Conservation (phyloP, 1,140 invertebrate genomes). For the Coboldia fuscipes region DNA sequence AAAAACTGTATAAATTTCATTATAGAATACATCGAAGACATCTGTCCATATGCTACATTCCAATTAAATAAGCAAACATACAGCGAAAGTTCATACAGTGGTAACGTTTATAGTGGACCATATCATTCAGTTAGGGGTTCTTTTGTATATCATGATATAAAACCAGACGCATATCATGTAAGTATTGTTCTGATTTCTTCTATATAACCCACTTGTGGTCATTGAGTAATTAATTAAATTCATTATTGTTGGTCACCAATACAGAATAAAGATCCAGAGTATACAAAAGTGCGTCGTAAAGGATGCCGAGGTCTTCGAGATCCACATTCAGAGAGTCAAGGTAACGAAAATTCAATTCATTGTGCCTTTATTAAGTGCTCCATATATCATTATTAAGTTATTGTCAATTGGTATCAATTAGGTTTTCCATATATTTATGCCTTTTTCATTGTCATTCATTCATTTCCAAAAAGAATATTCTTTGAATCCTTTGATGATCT, state of each 20-base stretch:
- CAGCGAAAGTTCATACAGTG: constrained; percentile 72
- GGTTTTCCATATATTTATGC: no score
- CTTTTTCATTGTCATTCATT: no score
- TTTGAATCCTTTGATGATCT: no score
- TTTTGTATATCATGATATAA: constrained; percentile 73
- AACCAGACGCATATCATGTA: constrained; percentile 28
- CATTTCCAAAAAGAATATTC: no score
- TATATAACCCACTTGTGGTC: no score
- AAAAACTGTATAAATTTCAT: constrained; percentile 4
- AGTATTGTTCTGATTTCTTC: no score
- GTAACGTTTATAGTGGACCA: constrained; percentile 64
- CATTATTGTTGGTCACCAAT: no score
- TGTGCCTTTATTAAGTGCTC: background rate
- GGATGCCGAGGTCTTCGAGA: constrained; percentile 45
- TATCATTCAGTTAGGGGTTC: constrained; percentile 69
- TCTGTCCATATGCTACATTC: constrained; percentile 78
- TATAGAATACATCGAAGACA: constrained; percentile 75
- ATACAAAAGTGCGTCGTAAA: constrained; percentile 61
- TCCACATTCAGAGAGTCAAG: constrained; percentile 59
- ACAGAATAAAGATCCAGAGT: constrained; percentile 59
- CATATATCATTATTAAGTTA: no score
- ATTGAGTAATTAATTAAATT: no score
- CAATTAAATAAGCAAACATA: constrained; percentile 68
- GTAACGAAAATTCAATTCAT: constrained; percentile 21
- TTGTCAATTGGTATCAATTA: no score